Conservation (phyloP, 2,888 invertebrate species). For the Napeogenes inachia region DNA sequence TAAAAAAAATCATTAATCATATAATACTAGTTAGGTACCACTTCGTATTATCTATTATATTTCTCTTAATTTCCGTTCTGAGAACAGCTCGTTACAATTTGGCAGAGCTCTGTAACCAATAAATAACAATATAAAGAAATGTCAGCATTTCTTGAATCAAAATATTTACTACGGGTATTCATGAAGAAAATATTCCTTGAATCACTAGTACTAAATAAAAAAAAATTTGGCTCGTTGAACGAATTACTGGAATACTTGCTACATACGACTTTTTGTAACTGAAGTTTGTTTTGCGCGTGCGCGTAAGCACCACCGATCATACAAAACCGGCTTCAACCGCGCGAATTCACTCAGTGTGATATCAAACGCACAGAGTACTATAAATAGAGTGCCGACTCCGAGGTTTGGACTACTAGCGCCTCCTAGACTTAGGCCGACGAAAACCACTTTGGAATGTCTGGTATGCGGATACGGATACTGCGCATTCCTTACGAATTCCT, state of each 20-base stretch:
- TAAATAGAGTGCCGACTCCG: no score
- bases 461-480: no score
- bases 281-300: conserved; percentile 59
- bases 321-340: conserved; percentile 70
- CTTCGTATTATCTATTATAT: no score
- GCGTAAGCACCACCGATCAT: conserved; percentile 55
- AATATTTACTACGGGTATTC: conserved; percentile 40
- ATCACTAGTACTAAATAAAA: conserved; percentile 53
- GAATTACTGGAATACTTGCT: conserved; percentile 62
- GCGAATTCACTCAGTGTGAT: conserved; percentile 73
- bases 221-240: conserved; percentile 57
- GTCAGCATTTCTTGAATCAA: conserved; percentile 22
- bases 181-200: conserved; percentile 63
- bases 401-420: no score
- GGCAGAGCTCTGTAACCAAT: conserved; percentile 14
- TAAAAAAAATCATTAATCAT: no score
- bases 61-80: conserved; percentile 13
- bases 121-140: conserved; percentile 8
- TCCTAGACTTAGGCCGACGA: no score
- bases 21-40: no score
- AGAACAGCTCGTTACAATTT: conserved; percentile 10
- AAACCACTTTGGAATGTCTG: no score
- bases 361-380: no score
- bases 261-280: conserved; percentile 49
- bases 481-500: no score